phyloP scores from a whole-genome alignment of 1,140 invertebrate species.

The Drosophila nigromelanica region DNA sequence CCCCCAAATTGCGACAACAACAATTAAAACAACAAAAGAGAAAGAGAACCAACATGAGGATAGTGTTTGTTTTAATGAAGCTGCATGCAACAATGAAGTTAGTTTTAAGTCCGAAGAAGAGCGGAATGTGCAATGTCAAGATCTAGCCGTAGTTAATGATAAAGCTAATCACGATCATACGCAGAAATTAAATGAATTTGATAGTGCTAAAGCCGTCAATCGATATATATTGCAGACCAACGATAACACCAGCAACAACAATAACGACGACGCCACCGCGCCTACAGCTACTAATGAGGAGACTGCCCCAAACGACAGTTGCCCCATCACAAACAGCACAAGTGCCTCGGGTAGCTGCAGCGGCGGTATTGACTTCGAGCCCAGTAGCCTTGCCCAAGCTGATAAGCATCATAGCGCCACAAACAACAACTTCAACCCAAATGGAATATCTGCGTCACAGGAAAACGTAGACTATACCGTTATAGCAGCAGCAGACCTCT shows the following conservation, averaged over 20 bases:
- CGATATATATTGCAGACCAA: slow-evolving; percentile 74
- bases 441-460: slow-evolving; percentile 35
- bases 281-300: slow-evolving; percentile 51
- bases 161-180: slow-evolving; percentile 49
- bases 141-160: slow-evolving; percentile 57
- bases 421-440: slow-evolving; percentile 24
- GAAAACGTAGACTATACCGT: slow-evolving; percentile 52
- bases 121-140: slow-evolving; percentile 28
- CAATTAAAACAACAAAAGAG: not conserved
- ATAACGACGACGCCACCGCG: slow-evolving; percentile 45
- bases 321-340: slow-evolving; percentile 37
- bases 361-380: slow-evolving; percentile 30
- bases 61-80: slow-evolving; percentile 8
- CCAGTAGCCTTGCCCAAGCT: slow-evolving; percentile 55
- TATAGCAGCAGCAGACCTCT: slow-evolving; percentile 14
- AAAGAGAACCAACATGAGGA: slow-evolving; percentile 12
- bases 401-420: slow-evolving; percentile 56
- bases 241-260: slow-evolving; percentile 57
- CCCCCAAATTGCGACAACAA: not conserved
- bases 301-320: slow-evolving; percentile 12
- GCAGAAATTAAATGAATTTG: slow-evolving; percentile 51
- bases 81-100: slow-evolving; percentile 25
- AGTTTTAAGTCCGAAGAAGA: slow-evolving; percentile 40
- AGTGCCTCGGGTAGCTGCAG: slow-evolving; percentile 33
- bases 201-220: slow-evolving; percentile 61